These are phyloP conservation scores for Beroe forskalii DNA, from an alignment of 37 sponge, comb jelly and placozoan species.

Conservation along the genomic window DNA sequence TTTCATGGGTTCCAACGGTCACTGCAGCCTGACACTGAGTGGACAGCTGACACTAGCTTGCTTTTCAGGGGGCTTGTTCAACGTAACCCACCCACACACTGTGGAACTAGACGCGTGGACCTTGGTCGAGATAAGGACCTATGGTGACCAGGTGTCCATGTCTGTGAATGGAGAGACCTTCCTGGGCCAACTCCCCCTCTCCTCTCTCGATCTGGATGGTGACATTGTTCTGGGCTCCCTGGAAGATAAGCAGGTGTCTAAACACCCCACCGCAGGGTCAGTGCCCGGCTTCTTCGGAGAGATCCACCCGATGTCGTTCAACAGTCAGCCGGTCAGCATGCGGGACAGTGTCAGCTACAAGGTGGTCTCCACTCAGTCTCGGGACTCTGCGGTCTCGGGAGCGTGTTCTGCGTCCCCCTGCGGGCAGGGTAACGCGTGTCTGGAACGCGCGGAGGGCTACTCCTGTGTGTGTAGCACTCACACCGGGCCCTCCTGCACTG, in stretches of 20 bases:
- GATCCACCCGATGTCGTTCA: constrained; percentile 5
- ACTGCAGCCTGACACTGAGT: not conserved
- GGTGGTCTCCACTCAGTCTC: not conserved
- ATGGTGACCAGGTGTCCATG: not conserved
- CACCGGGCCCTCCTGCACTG: not conserved
- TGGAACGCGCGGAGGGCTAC: not conserved
- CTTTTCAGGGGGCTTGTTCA: not conserved
- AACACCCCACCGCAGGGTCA: not conserved
- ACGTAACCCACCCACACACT: not conserved
- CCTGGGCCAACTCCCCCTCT: not conserved
- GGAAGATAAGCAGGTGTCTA: not conserved
- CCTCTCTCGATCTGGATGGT: not conserved
- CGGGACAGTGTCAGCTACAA: not conserved
- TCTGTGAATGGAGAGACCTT: not conserved
- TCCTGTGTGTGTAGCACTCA: not conserved
- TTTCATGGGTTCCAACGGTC: not conserved
- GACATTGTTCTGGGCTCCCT: not conserved
- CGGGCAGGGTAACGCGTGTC: not conserved
- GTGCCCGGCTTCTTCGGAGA: constrained; percentile 57
- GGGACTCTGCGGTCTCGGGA: not conserved
- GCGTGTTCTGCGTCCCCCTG: not conserved
- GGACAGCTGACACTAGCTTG: not conserved
- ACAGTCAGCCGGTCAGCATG: not conserved
- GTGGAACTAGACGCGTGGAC: constrained; percentile 23
- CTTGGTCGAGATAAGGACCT: not conserved